Base-by-base conservation (phyloP, 53 echinoderm and acorn worm species). In the Crossaster papposus region DNA sequence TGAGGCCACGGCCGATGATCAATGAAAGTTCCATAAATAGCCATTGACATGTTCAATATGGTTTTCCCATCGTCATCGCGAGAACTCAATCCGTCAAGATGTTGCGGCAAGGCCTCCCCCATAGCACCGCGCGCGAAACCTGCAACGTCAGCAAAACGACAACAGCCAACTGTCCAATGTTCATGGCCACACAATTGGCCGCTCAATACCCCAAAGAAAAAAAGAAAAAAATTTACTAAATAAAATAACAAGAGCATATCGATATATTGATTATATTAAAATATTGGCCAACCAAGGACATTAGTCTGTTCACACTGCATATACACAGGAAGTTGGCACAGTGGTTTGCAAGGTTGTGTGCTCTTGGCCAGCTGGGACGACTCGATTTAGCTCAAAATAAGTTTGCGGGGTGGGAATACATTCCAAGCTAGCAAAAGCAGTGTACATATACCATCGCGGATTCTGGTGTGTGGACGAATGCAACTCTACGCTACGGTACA, bases 61-160 rank as follows among this genome's bases (percentile, higher is more conserved):
- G 78, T 78, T 78, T 78, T 78, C 78, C 78, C 78, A 78, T 78
- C 51, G 51, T 1, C 50, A 24, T 20, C 8, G 2, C n/a, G 14
- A 13, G n/a, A n/a, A n/a, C n/a, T n/a, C n/a, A n/a, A n/a, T n/a
- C n/a, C n/a, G n/a, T 34, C 1, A 73, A 17, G 34, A 3, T 33
- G 35, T 17, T 36, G 11, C 74, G 35, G 74, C 74, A 9, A 12
- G 34, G 70, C 70, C 15, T 17, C 14, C 35, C 10, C 33, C 34
- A 17, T 14, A 44, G 44, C 6, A 5, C 44, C 9, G 6, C 6
- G 44, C 44, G 26, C 65, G 70, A 38, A 73, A 85, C 53, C 36
- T 85, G 85, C 85, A 51, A 22, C 85, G 85, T 85, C 85, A 85
- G 85, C 85, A 85, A 74, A 73, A 72, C 72, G 15, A 52, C 36